A percentile compares a stretch with the other conserved stretches of the same genome.
Evolutionary conservation across 2,888 invertebrate genomes (phyloP).

Genomic region (Blera fallax): DNA sequence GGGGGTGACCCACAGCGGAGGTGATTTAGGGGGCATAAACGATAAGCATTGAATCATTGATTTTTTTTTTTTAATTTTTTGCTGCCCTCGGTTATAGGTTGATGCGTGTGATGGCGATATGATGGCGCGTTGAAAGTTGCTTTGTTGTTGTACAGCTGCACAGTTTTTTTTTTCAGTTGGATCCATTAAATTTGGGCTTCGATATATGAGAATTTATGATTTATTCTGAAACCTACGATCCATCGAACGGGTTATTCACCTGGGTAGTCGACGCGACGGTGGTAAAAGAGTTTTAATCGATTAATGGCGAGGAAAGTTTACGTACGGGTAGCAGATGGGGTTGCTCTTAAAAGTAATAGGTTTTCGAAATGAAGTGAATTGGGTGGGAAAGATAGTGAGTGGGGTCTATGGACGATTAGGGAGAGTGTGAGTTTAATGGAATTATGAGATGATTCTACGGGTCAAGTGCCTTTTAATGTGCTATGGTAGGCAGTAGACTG

Average conservation of each 20-base stretch:
- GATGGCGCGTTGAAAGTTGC: constrained; percentile 35
- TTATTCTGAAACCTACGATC: constrained; percentile 23
- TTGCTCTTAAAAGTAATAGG: neutral
- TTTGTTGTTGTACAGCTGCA: too few relatives aligned
- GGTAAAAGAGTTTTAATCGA: constrained; percentile 60
- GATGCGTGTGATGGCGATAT: constrained; percentile 51
- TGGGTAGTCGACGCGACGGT: constrained; percentile 4
- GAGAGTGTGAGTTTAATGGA: neutral
- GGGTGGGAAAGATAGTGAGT: neutral
- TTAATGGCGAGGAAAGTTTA: constrained; percentile 45
- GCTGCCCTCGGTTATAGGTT: neutral
- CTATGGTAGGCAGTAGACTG: neutral
- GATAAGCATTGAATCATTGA: constrained; percentile 70
- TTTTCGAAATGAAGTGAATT: neutral
- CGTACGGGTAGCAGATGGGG: neutral
- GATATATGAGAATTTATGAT: constrained; percentile 45
- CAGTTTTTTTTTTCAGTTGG: constrained; percentile 1
- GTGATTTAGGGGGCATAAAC: constrained; percentile 59
- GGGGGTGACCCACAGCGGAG: constrained; percentile 25
- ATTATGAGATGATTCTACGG: neutral
- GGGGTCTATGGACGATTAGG: neutral
- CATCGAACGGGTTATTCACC: constrained; percentile 59
- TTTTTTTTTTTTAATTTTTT: neutral
- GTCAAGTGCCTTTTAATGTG: neutral
- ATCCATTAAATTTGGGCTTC: constrained; percentile 45